A percentile compares a stretch with the other conserved stretches of the same genome.
Conservation (phyloP, 1,140 invertebrate species). For the Contarinia nasturtii region DNA sequence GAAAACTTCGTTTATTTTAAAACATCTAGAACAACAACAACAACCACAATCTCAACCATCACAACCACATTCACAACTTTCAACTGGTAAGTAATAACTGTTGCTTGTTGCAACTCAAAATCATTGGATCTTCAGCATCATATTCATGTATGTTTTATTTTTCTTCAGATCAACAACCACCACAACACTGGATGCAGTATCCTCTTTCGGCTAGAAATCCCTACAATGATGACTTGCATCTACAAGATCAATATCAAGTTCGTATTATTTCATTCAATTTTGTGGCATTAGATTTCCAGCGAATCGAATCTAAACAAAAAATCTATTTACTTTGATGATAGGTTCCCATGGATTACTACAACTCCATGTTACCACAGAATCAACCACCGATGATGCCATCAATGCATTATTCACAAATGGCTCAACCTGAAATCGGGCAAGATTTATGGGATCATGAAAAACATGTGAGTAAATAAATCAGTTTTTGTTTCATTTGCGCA, state of each 20-base stretch:
- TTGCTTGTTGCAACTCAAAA: too few relatives aligned
- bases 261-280: constrained; percentile 5
- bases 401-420: constrained; percentile 17
- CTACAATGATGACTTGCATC: constrained; percentile 11
- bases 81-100: too few relatives aligned
- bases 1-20: too few relatives aligned
- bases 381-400: constrained; percentile 15
- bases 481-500: not conserved
- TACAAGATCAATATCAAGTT: constrained; percentile 20
- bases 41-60: too few relatives aligned
- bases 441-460: constrained; percentile 23
- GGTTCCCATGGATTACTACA: constrained; percentile 17
- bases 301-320: too few relatives aligned
- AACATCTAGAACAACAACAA: too few relatives aligned
- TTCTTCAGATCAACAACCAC: constrained; percentile 8
- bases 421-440: constrained; percentile 13
- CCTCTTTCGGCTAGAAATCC: constrained; percentile 4
- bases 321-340: not conserved
- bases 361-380: constrained; percentile 13
- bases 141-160: too few relatives aligned
- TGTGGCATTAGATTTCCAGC: not conserved
- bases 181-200: constrained; percentile 10
- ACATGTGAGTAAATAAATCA: constrained; percentile 13
- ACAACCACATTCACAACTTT: too few relatives aligned
- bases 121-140: too few relatives aligned